Evolutionary conservation across 2,113 vertebrate species (phyloP), one percentile per base, ranked within the genome.

Genomic region (Ictalurus furcatus): DNA sequence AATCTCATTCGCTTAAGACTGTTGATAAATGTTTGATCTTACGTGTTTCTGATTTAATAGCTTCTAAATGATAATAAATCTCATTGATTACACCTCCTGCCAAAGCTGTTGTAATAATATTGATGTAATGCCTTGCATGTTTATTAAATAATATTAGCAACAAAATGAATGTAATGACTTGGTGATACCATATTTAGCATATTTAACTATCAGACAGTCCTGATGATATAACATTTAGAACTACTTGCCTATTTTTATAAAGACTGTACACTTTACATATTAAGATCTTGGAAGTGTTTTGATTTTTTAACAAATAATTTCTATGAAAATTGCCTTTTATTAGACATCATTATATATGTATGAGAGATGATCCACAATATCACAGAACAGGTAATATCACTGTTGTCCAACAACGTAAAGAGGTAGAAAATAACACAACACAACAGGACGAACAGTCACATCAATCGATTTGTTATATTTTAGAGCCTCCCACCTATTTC

Each of bases 401-500:
- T 76, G 44, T 78, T 80, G 30, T 84, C 37, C 52, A 88, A 80
- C 87, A 82, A 82, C 17, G 30, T 67, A 37, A 59, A 86, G 87
- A 73, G 76, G 61, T 89, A 91, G 69, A 92, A 28, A 89, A 59
- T 34, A 21, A 85, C 30, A 63, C 69, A 74, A 56, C 48, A 23
- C 4, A 52, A 67, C 4, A 28, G 37, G 58, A 21, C 48, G 7
- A 54, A 85, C 59, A 37, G 44, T 44, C n/a, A 73, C 61, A 71
- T 21, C 5, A 80, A 21, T 6, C 3, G 21, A 6, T 34, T 19
- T 28, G 58, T 5, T 48, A 76, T 23, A 44, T 28, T 0, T 80
- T 28, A 23, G 52, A 61, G 9, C 8, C 48, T 52, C 17, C 34
- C 12, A 34, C n/a, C 52, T 58, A 23, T 59, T 82, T 87, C 67